These are phyloP conservation scores for Pangasianodon hypophthalmus DNA, from an alignment of 2,113 vertebrate species.

Conservation along the genomic window DNA sequence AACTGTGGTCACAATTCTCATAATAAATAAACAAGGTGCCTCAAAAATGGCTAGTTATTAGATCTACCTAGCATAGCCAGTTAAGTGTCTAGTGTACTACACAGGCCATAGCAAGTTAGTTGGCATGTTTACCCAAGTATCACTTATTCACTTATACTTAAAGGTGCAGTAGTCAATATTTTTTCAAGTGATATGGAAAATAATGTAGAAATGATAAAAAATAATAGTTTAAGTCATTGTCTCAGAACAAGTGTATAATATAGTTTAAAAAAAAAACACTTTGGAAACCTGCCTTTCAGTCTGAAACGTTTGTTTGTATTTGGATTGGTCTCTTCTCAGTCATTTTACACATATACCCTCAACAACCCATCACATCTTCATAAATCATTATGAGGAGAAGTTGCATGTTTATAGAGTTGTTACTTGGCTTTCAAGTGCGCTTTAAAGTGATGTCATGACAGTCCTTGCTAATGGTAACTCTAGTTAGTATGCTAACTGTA, in stretches of 20 bases:
- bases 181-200: neutral
- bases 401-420: neutral
- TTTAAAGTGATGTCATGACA: neutral
- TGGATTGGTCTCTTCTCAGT: neutral
- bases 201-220: neutral
- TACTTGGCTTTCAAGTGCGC: neutral
- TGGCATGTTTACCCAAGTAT: neutral
- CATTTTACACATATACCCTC: neutral
- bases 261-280: neutral
- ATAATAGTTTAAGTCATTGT: neutral
- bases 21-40: neutral
- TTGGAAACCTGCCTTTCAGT: neutral
- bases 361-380: neutral
- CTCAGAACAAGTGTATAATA: neutral
- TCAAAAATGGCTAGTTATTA: neutral
- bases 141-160: neutral
- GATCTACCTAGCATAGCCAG: neutral
- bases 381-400: neutral
- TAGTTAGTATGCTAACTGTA: no score
- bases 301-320: neutral
- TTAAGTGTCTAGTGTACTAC: neutral
- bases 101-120: neutral
- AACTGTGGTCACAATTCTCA: neutral
- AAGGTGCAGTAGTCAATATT: neutral
- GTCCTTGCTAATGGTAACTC: neutral